Base-by-base conservation (phyloP, 2,888 invertebrate species). In the Sarcophaga variegata region DNA sequence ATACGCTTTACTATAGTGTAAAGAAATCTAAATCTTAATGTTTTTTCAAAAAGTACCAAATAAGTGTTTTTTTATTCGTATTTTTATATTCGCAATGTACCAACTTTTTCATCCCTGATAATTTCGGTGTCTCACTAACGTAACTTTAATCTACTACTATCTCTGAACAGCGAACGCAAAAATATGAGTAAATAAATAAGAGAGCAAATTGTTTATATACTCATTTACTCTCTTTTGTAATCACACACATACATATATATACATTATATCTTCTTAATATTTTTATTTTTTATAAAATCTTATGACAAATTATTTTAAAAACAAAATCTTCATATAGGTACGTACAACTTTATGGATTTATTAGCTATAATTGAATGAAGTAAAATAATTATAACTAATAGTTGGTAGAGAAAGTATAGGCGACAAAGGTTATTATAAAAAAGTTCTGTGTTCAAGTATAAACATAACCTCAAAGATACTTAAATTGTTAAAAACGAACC, bases 81-180 rank as follows among this genome's bases (percentile, higher is more conserved):
- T 37, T 37, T 37, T 37, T 37, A 37, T 37, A 8, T 37, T 54
- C 17, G 17, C 17, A 54, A 54, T 14, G 54, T 54, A 14, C 17
- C 17, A 54, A 14, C 54, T 54, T 54, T 54, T 14, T 54, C 54
- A 54, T 54, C 54, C 54, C 54, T 54, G 54, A 37, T 37, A 37
- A 37, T 37, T 37, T 37, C 37, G 54, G 12, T 47, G 37, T 62
- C 69, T 63, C 67, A 70, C 70, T 75, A 63, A 70, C 69, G 27
- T 69, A 76, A 63, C 49, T 64, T 64, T 76, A 75, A 66, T 71
- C 80, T 76, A 76, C 66, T 74, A 78, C 59, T 70, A 70, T 64
- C 54, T 66, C 60, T 71, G 37, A 17, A 64, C 10, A 72, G 80
- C 66, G 80, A 84, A 62, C 3, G 2, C 14, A 22, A 62, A 62